Evolutionary conservation across 35 echinoderm and acorn worm genomes (phyloP).

Genomic region (Heliocidaris erythrogramma): DNA sequence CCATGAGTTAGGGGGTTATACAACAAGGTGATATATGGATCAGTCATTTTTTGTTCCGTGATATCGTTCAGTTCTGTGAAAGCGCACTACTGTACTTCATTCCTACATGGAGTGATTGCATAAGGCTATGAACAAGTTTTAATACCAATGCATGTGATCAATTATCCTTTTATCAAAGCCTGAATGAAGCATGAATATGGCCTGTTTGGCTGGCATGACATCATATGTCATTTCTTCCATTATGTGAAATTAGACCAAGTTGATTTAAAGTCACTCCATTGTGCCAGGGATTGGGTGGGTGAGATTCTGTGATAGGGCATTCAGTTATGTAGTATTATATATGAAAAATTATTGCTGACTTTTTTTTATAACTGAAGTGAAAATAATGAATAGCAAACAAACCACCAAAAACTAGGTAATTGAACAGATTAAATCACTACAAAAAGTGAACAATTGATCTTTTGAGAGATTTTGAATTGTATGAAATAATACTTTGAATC

Average conservation of each 20-base stretch:
- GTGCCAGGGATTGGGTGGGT: background rate
- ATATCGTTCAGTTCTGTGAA: background rate
- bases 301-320: background rate
- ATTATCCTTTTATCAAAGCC: conserved; percentile 4
- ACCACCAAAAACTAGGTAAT: too few relatives aligned
- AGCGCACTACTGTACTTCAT: background rate
- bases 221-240: background rate
- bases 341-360: too few relatives aligned
- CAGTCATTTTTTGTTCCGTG: background rate
- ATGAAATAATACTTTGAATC: too few relatives aligned
- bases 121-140: too few relatives aligned
- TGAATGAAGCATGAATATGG: background rate
- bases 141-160: background rate
- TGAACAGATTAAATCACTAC: too few relatives aligned
- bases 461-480: too few relatives aligned
- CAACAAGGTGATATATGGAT: background rate
- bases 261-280: conserved; percentile 3
- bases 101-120: background rate
- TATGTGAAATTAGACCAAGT: background rate
- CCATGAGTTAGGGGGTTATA: background rate
- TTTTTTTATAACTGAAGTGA: too few relatives aligned
- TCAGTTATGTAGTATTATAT: too few relatives aligned
- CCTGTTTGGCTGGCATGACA: conserved; percentile 2
- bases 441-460: too few relatives aligned
- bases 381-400: too few relatives aligned